A percentile compares a stretch with the other conserved stretches of the same genome.
phyloP scores from a whole-genome alignment of 53 echinoderm and acorn worm species.

The Zoroaster sp. region DNA sequence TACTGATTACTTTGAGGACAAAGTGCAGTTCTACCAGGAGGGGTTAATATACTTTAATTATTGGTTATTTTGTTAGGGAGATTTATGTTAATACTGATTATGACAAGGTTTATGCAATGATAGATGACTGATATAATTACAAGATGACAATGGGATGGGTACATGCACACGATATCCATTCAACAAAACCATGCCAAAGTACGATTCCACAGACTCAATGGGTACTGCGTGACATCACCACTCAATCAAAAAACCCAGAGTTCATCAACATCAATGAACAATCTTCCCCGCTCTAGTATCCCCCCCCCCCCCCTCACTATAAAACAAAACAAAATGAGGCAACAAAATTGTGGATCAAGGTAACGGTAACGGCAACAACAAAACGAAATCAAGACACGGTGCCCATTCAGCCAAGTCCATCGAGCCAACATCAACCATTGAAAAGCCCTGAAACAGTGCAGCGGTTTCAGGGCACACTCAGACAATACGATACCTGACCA shows the following conservation, averaged over 20 bases:
- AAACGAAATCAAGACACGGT: constrained; percentile 52
- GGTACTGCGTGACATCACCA: constrained; percentile 21
- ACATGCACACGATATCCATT: constrained; percentile 49
- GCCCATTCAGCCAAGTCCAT: constrained; percentile 58
- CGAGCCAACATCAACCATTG: constrained; percentile 55
- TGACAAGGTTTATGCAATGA: neutral
- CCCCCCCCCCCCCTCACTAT: neutral
- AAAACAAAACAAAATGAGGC: constrained; percentile 16
- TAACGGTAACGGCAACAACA: neutral
- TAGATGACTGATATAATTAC: neutral
- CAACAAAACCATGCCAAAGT: constrained; percentile 45
- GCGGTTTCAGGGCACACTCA: constrained; percentile 54
- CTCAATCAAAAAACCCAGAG: neutral
- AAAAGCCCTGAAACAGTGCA: constrained; percentile 43
- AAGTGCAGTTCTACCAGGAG: neutral
- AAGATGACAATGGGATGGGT: constrained; percentile 3
- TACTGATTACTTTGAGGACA: neutral
- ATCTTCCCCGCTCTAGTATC: too few relatives aligned
- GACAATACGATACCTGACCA: constrained; percentile 98
- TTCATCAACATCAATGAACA: constrained; percentile 6
- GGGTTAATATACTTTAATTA: too few relatives aligned
- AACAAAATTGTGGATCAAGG: constrained; percentile 25
- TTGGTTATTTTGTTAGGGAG: too few relatives aligned
- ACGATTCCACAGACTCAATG: constrained; percentile 47
- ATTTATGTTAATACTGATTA: too few relatives aligned